phyloP scores from a whole-genome alignment of 2,888 invertebrate species.

The Pammene fasciana region DNA sequence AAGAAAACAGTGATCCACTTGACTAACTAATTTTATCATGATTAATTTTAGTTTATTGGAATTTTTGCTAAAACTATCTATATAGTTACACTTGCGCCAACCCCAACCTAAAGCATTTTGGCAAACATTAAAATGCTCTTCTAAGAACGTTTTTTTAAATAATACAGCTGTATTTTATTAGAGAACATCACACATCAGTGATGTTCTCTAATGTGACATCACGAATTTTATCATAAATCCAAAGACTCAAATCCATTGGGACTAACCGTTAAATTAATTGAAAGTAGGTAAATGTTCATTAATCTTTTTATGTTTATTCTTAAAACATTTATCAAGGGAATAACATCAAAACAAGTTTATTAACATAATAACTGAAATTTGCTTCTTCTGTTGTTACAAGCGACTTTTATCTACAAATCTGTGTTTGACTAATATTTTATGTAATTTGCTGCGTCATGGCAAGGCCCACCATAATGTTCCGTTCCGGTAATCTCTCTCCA shows the following conservation, averaged over 20 bases:
- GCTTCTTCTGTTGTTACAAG: constrained; percentile 4
- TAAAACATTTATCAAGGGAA: background rate
- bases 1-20: too few species aligned
- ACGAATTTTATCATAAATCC: too few species aligned
- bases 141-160: too few species aligned
- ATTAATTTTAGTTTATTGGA: too few species aligned
- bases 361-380: background rate
- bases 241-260: background rate
- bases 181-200: too few species aligned
- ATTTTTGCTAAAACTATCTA: too few species aligned
- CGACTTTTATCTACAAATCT: constrained; percentile 24
- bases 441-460: constrained; percentile 38
- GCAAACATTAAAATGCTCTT: too few species aligned
- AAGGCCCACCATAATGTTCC: constrained; percentile 42
- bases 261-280: constrained; percentile 11
- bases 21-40: too few species aligned
- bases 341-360: background rate
- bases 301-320: constrained; percentile 1
- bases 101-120: too few species aligned
- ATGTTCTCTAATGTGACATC: too few species aligned
- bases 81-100: too few species aligned
- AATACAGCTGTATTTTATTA: too few species aligned
- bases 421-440: constrained; percentile 38
- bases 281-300: background rate
- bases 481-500: constrained; percentile 41